Evolutionary conservation across 2,797 vertebrate genomes (phyloP), one percentile per base, ranked within the genome.

Genomic region (Psittacula derbiana): DNA sequence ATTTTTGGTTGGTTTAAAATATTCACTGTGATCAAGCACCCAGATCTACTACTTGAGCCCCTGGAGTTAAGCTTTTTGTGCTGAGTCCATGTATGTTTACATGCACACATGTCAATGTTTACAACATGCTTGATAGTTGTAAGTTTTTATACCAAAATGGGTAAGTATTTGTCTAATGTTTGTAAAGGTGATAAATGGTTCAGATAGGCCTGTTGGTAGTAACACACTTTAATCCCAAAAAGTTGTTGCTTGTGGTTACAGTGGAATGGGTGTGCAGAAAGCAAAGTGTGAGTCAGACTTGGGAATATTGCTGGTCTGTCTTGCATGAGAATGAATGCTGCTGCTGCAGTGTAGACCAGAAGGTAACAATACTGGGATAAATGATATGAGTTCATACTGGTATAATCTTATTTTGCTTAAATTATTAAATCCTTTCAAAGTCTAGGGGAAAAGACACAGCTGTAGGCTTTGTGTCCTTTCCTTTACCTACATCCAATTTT

Each of bases 51-150:
- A 7, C 36, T 58, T 4, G 5, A 44, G 27, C 8, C 16, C 55
- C 9, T 24, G 30, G 25, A 67, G 40, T 38, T 10, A 17, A 53
- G 10, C 4, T 36, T 58, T 65, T 36, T 80, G 11, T 43, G 57
- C 41, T 3, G 5, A 15, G 7, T 30, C 16, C 9, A 0, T 30
- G 8, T 38, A 9, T 41, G 4, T 30, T 11, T 16, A 19, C 2
- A 7, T 4, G 10, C 4, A 16, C 4, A 4, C 16, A 3, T 11
- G 12, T 27, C 19, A 72, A 10, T 8, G 16, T 4, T 55, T 62
- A 43, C 44, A 72, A n/a, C 4, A 12, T 15, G 20, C 43, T 49
- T 83, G 25, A 28, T 75, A 31, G 27, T 24, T 57, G 9, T 43
- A 57, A 27, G 15, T 20, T 69, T 80, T 71, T 3, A 4, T 71